Conservation (phyloP, 2,113 vertebrate species). For the Odontesthes bonariensis region DNA sequence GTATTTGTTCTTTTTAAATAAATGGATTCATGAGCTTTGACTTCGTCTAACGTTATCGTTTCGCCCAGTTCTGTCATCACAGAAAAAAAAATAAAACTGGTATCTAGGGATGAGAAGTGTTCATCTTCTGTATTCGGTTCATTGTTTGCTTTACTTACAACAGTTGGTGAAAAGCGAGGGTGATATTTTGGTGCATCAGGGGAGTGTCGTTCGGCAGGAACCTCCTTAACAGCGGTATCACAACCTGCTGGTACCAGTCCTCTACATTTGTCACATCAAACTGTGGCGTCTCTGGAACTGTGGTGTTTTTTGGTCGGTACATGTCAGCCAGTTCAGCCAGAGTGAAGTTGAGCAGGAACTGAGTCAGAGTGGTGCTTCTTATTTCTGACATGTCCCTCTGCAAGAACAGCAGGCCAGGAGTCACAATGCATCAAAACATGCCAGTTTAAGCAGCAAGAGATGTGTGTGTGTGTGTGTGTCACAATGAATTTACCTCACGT, state of each 20-base stretch:
- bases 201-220: slow-evolving; percentile 36
- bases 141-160: slow-evolving; percentile 72
- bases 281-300: background rate
- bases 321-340: slow-evolving; percentile 75
- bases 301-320: slow-evolving; percentile 41
- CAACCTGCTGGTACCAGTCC: slow-evolving; percentile 77
- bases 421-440: background rate
- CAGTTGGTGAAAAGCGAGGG: slow-evolving; percentile 72
- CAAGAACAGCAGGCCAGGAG: background rate
- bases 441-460: background rate
- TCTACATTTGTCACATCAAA: slow-evolving; percentile 71
- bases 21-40: too few relatives aligned
- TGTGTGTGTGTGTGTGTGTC: background rate
- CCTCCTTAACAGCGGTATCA: slow-evolving; percentile 73
- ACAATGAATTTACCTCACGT: slow-evolving; percentile 63
- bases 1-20: too few relatives aligned
- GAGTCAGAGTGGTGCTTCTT: slow-evolving; percentile 70
- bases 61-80: too few relatives aligned
- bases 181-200: slow-evolving; percentile 65
- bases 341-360: slow-evolving; percentile 81
- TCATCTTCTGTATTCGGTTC: background rate
- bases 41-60: too few relatives aligned
- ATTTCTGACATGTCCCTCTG: slow-evolving; percentile 74
- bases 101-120: too few relatives aligned
- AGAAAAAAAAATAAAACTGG: too few relatives aligned